Evolutionary conservation across 2,888 invertebrate genomes (phyloP).

Genomic region (Merodon equestris): DNA sequence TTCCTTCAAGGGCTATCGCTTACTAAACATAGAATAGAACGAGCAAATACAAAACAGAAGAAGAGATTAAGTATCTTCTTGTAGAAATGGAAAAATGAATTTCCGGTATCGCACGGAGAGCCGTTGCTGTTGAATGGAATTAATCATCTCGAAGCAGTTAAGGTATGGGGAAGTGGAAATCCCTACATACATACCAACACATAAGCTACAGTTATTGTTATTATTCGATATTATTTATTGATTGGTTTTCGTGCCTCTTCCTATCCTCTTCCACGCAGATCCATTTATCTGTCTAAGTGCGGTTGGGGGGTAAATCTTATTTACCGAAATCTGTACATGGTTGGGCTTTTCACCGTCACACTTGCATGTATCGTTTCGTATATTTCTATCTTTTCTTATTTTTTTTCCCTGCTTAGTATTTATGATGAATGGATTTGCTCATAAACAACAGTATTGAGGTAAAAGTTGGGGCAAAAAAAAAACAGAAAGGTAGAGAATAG

Average conservation of each 20-base stretch:
- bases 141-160: constrained; percentile 47
- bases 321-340: constrained; percentile 18
- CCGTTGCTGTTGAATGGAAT: constrained; percentile 26
- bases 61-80: constrained; percentile 6
- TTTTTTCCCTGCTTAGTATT: constrained; percentile 6
- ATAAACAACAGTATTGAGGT: constrained; percentile 16
- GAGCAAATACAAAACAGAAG: too few species aligned
- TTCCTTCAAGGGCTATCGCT: constrained; percentile 40
- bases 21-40: background rate
- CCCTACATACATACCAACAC: too few species aligned
- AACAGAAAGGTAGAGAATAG: constrained; percentile 22
- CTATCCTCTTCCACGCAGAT: constrained; percentile 2
- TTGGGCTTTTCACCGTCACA: constrained; percentile 39
- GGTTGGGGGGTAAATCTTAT: constrained; percentile 10
- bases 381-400: constrained; percentile 1
- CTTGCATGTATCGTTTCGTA: background rate
- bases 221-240: constrained; percentile 27
- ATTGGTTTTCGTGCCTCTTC: constrained; percentile 41
- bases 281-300: constrained; percentile 3
- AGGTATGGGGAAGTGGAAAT: constrained; percentile 50
- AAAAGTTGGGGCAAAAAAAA: too few species aligned
- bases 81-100: constrained; percentile 43
- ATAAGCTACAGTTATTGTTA: constrained; percentile 48
- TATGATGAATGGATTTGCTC: constrained; percentile 48
- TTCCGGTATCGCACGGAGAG: constrained; percentile 46